Base-by-base conservation (phyloP, 2,888 invertebrate species). In the Brachynemurus nebulosus region DNA sequence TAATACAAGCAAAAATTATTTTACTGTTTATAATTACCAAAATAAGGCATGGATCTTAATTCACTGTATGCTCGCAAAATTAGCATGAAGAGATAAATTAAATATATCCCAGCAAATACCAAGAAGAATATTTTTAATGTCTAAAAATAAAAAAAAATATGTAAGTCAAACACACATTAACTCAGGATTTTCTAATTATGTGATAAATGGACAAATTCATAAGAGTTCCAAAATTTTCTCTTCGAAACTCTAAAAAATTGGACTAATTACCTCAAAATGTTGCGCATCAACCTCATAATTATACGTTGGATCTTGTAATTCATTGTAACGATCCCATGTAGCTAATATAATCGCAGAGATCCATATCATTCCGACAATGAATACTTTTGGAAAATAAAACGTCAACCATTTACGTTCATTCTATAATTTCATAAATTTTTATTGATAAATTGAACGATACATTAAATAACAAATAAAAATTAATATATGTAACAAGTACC, bases 11-110 rank as follows among this genome's bases (percentile, higher is more conserved):
- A 36, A 36, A 34, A 34, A 7, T 5, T 12, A 34, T 11, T 34
- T 6, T 34, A 11, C 12, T 14, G 14, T 12, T 34, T 7, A 12
- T 45, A 63, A 75, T 79, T 70, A 95, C 95, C 95, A 67, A 97
- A 96, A 68, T 86, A 96, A 49, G 96, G 95, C 95, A 97, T 95
- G 30, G 89, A 86, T 57, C 93, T 74, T 42, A 97, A 70, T 66
- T 97, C 96, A 49, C 86, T 90, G 64, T 93, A 96, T 17, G 96
- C 91, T 59, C 84, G 78, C 47, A 95, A 66, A 53, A 95, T 78
- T 50, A 96, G 69, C 55, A 88, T 74, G 18, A 81, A 62, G 55
- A 96, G 70, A 67, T 93, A 95, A 35, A 89, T 67, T 53, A 93
- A 70, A 64, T 96, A 96, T 54, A 91, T 63, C 41, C 80, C 77